Base-by-base conservation (phyloP, 2,888 invertebrate genomes). In the Tachina fera region DNA sequence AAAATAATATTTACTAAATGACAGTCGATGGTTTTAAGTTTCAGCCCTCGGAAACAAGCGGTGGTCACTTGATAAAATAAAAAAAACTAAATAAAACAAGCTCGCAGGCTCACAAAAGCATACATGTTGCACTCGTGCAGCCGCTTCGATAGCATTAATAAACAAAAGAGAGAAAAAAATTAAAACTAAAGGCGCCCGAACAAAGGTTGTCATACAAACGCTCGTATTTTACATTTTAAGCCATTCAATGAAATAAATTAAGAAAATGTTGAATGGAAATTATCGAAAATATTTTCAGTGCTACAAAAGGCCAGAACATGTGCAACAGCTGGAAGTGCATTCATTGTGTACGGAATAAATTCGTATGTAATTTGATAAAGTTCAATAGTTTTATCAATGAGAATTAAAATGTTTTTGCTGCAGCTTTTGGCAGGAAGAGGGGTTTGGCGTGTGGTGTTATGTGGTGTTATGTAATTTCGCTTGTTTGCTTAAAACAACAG, bases 241-340 rank as follows among this genome's bases (percentile, higher is more conserved):
- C 22, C 60, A 63, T 71, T 45, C 9, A 53, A 14, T 63, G 5
- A 47, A 63, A 65, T 72, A 41, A 63, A 79, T 53, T 72, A 56
- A 41, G 9, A 72, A 16, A 47, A 72, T 79, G 11, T 53, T 72
- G 72, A 72, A 79, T 41, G 63, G 53, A 79, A 65, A 47, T 72
- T 71, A 72, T 65, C 56, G 63, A 63, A 79, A 56, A 47, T n/a
- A n/a, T 71, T 63, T n/a, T 39, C 53, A 53, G 14, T 45, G 9
- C 53, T 6, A 31, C 31, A 31, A 31, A 22, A 31, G 31, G 6
- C 31, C 6, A 31, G 31, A 31, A 47, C 67, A 16, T 19, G 6
- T 19, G 47, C 65, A 56, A 76, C 76, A 47, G 14, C 19, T 13
- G 16, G n/a, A 51, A 51, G 31, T 31, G 31, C 31, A 8, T 16